Percentiles rank a stretch among this genome's conserved stretches.
These are phyloP conservation scores for Benitochromis conjunctus DNA, from an alignment of 2,113 vertebrate species.

Conservation along the genomic window DNA sequence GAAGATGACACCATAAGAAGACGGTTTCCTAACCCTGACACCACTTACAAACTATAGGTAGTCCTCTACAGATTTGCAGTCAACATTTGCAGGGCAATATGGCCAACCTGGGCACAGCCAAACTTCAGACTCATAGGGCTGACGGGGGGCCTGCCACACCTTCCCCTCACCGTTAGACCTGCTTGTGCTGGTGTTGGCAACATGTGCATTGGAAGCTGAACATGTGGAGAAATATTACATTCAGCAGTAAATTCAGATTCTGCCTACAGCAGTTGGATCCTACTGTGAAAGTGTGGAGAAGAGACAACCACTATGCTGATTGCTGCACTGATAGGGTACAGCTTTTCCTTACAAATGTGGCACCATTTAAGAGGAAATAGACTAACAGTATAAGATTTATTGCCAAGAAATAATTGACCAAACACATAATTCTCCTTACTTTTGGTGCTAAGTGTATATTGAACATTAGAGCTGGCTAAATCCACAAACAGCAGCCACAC, in stretches of 20 bases:
- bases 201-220: neutral
- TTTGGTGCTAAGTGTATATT: neutral
- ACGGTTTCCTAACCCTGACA: no score
- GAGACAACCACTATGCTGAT: neutral
- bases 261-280: neutral
- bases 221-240: neutral
- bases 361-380: neutral
- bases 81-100: no score
- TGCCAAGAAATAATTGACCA: neutral
- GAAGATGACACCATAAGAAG: no score
- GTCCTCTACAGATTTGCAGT: no score
- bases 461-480: neutral
- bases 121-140: neutral
- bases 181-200: neutral
- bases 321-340: neutral
- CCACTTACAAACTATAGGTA: no score
- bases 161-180: neutral
- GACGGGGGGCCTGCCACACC: neutral
- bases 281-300: neutral
- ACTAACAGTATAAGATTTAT: neutral
- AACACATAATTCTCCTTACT: neutral
- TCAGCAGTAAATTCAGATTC: neutral
- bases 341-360: neutral
- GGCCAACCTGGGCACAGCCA: no score
- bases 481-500: neutral